Conservation (phyloP, 1,140 invertebrate genomes). For the Thalassaphorura encarpata region DNA sequence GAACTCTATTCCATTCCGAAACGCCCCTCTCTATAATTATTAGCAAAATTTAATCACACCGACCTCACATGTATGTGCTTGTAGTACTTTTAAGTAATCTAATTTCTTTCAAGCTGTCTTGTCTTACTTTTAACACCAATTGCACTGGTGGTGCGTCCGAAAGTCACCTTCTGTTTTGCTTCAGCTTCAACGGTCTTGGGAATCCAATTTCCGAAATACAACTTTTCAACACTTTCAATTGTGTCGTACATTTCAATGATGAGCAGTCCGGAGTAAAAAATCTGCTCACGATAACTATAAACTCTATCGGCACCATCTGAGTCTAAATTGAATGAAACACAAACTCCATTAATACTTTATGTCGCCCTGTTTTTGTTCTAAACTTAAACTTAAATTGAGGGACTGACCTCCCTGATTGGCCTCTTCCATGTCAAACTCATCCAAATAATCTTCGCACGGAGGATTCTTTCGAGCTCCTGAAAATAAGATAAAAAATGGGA, state of each 20-base stretch:
- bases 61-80: background rate
- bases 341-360: background rate
- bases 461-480: background rate
- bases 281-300: slow-evolving; percentile 6
- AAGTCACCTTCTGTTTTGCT: background rate
- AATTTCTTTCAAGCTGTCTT: background rate
- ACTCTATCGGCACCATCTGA: background rate
- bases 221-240: slow-evolving; percentile 9
- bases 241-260: slow-evolving; percentile 26
- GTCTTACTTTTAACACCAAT: slow-evolving; percentile 17
- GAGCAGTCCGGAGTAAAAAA: slow-evolving; percentile 24
- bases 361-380: background rate
- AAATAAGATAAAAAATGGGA: background rate
- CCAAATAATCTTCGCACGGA: background rate
- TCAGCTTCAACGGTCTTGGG: slow-evolving; percentile 1
- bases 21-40: slow-evolving; percentile 5
- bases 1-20: slow-evolving; percentile 22
- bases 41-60: background rate
- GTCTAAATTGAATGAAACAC: background rate
- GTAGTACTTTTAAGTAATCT: background rate
- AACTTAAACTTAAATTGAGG: too few relatives aligned
- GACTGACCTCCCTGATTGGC: too few relatives aligned
- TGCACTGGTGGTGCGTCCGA: slow-evolving; percentile 5
- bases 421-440: background rate
- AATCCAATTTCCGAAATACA: slow-evolving; percentile 12